Evolutionary conservation across 2,113 vertebrate genomes (phyloP), one percentile per base, ranked within the genome.

Genomic region (Ascaphus truei): DNA sequence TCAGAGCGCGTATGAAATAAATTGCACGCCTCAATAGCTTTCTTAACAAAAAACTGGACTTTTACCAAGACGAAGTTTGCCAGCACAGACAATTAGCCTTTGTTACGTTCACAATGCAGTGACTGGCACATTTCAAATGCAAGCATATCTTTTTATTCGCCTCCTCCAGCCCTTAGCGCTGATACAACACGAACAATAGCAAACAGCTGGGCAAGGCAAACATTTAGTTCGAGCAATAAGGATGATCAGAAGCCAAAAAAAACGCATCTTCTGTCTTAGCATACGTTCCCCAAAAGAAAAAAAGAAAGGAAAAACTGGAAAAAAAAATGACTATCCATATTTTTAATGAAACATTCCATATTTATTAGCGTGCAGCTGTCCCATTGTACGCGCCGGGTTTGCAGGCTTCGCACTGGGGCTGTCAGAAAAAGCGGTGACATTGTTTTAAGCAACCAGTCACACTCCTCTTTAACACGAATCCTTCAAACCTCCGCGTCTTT

Each of bases 341-440:
- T 92, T 92, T 88, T 88, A 88, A 91, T 90, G 88, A 91, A 90
- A 92, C 88, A 89, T 92, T 90, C 87, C 86, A 90, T 90, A 91
- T 91, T 91, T 91, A 92, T 91, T 91, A 91, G 91, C 88, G 88
- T 86, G 86, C 89, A 91, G 89, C 86, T 91, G 90, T 85, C 78
- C 84, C 79, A 88, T 91, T 90, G 89, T 91, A 80, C 74, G 77
- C 68, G 66, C 71, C 76, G 80, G 78, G 80, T 68, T 72, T 76
- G 81, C 80, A 73, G 53, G 73, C 67, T 73, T 73, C 76, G 81
- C 27, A 76, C 72, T 76, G 83, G 79, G 83, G 90, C 87, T 85
- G 75, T 85, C 76, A 77, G 82, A 20, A 48, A 60, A n/a, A 61
- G 30, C 29, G 78, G 79, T 79, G 83, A 84, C 48, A 86, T 83